A percentile compares a stretch with the other conserved stretches of the same genome.
phyloP scores from a whole-genome alignment of 2,888 invertebrate genomes.

The Polyploca ridens region DNA sequence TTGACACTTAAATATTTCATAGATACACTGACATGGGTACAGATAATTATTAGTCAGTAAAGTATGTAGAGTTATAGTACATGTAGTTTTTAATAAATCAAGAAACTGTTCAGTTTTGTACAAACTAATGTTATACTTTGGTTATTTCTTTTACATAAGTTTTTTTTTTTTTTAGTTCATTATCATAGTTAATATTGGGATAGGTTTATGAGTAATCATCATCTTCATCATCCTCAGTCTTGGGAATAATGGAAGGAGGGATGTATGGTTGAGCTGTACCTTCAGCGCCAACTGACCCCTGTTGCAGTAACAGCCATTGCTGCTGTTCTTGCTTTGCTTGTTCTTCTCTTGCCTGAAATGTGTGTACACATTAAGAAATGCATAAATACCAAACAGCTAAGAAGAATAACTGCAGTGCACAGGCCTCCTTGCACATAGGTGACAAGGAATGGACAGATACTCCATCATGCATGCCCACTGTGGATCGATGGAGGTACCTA shows the following conservation, averaged over 20 bases:
- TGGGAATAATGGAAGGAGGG: conserved; percentile 66
- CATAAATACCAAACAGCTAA: no score
- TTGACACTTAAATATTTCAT: not conserved
- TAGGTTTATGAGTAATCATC: conserved; percentile 74
- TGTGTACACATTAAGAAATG: not conserved
- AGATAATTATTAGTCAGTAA: not conserved
- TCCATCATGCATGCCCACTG: no score
- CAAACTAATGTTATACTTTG: not conserved
- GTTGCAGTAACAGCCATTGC: conserved; percentile 92
- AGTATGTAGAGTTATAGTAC: no score
- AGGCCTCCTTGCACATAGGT: no score
- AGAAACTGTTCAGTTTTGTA: not conserved
- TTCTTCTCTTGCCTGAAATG: conserved; percentile 90
- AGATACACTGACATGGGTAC: not conserved
- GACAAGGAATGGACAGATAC: no score
- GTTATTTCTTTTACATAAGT: not conserved
- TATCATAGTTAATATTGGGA: not conserved
- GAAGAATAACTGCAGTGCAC: no score
- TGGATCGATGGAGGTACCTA: no score
- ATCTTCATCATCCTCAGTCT: conserved; percentile 78
- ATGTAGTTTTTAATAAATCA: no score
- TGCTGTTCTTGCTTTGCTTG: conserved; percentile 97
- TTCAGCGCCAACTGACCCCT: conserved; percentile 68
- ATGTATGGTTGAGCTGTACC: conserved; percentile 69
- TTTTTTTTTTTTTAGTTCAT: no score